Evolutionary conservation across 2,888 invertebrate species (phyloP).

Genomic region (Netelia melanura): DNA sequence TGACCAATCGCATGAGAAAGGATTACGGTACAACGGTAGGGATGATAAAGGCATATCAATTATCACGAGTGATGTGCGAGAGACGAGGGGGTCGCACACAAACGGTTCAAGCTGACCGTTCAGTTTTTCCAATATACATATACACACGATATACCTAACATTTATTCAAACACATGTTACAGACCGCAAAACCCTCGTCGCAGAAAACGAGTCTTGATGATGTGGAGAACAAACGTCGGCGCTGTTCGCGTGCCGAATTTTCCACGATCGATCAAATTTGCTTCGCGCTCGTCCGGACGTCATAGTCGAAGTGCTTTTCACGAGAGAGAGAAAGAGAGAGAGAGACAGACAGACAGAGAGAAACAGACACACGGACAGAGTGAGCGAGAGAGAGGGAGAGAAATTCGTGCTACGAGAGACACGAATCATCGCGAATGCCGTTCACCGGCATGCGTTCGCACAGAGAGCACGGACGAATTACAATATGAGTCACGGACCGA

Average conservation of each 20-base stretch:
- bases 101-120: background rate
- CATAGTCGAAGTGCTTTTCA: slow-evolving; percentile 13
- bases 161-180: too few relatives aligned
- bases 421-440: slow-evolving; percentile 41
- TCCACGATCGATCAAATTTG: slow-evolving; percentile 58
- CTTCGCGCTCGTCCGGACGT: slow-evolving; percentile 33
- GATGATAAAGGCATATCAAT: slow-evolving; percentile 42
- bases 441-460: slow-evolving; percentile 40
- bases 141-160: too few relatives aligned
- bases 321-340: background rate
- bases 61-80: slow-evolving; percentile 35
- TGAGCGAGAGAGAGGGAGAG: background rate
- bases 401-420: slow-evolving; percentile 18
- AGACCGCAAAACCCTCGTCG: background rate
- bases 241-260: slow-evolving; percentile 23
- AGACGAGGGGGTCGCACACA: background rate
- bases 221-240: slow-evolving; percentile 43
- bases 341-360: too few relatives aligned
- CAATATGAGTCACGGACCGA: slow-evolving; percentile 52
- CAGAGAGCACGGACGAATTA: slow-evolving; percentile 40
- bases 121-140: background rate
- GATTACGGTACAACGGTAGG: background rate
- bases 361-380: too few relatives aligned
- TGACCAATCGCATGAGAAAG: background rate
- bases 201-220: slow-evolving; percentile 10